A percentile compares a stretch with the other conserved stretches of the same genome.
Conservation (phyloP, 2,797 vertebrate genomes). For the Tadarida brasiliensis region DNA sequence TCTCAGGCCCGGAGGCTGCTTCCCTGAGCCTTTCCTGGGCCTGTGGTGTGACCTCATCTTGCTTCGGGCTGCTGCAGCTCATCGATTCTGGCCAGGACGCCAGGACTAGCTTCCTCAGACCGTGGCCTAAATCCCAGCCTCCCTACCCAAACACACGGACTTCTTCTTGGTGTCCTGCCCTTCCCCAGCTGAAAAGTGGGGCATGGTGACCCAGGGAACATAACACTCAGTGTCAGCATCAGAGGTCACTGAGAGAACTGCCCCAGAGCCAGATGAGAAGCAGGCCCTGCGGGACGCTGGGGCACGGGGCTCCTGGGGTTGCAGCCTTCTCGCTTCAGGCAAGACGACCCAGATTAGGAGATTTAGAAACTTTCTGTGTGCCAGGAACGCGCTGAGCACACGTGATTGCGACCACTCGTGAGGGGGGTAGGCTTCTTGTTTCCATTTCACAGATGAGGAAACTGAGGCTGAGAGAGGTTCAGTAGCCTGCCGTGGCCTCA, state of each 20-base stretch:
- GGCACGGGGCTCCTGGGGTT: background rate
- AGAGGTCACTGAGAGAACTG: background rate
- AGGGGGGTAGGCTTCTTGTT: background rate
- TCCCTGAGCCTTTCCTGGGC: background rate
- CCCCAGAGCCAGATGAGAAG: background rate
- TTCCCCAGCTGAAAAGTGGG: background rate
- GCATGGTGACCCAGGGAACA: background rate
- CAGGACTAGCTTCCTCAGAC: background rate
- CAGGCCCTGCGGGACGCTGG: background rate
- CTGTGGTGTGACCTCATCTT: background rate
- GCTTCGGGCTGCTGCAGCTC: background rate
- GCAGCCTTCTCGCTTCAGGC: background rate
- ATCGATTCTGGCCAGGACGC: background rate
- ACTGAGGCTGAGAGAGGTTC: background rate
- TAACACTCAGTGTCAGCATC: background rate
- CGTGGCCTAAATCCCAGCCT: background rate
- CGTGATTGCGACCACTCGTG: accelerated
- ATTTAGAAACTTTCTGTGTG: background rate
- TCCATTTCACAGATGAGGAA: background rate
- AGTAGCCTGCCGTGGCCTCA: background rate
- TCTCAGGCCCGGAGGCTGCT: background rate
- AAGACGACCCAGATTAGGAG: background rate
- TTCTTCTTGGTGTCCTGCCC: background rate
- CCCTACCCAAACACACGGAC: background rate
- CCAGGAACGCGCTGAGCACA: background rate